phyloP scores from a whole-genome alignment of 2,888 invertebrate species.

The Cerceris ruficornis region DNA sequence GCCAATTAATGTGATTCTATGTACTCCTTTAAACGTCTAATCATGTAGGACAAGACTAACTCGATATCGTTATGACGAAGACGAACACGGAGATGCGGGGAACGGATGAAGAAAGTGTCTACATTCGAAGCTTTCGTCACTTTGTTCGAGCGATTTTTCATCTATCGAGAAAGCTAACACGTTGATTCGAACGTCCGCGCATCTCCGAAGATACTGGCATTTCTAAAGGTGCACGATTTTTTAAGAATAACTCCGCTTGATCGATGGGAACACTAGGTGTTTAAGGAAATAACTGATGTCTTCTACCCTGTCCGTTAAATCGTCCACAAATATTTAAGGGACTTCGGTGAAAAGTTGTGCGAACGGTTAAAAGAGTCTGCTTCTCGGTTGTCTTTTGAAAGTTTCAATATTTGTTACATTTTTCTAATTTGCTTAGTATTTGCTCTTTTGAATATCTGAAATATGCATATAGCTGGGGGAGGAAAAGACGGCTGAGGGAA shows the following conservation, averaged over 20 bases:
- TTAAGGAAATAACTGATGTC: slow-evolving; percentile 14
- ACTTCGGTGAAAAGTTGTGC: slow-evolving; percentile 10
- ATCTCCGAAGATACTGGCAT: slow-evolving; percentile 10
- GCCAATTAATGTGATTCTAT: slow-evolving; percentile 50
- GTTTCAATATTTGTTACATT: too few species aligned
- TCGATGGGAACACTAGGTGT: slow-evolving; percentile 39
- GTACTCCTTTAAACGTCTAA: slow-evolving; percentile 47
- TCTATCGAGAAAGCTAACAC: background rate
- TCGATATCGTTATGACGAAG: slow-evolving; percentile 19
- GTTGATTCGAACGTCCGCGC: slow-evolving; percentile 7
- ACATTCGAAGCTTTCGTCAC: too few species aligned
- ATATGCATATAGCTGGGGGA: too few species aligned
- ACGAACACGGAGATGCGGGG: background rate
- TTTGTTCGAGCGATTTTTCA: too few species aligned
- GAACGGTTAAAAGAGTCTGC: slow-evolving; percentile 16
- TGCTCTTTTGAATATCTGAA: too few species aligned
- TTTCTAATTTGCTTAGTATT: too few species aligned
- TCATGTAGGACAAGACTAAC: slow-evolving; percentile 32
- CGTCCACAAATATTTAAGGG: slow-evolving; percentile 12
- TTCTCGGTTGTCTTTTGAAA: background rate
- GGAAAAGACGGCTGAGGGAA: too few species aligned
- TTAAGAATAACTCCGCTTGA: slow-evolving; percentile 34
- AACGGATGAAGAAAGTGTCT: background rate
- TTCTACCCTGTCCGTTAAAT: slow-evolving; percentile 10
- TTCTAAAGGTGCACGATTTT: slow-evolving; percentile 8